phyloP scores from a whole-genome alignment of 2,113 vertebrate species.

The Saimiri boliviensis region DNA sequence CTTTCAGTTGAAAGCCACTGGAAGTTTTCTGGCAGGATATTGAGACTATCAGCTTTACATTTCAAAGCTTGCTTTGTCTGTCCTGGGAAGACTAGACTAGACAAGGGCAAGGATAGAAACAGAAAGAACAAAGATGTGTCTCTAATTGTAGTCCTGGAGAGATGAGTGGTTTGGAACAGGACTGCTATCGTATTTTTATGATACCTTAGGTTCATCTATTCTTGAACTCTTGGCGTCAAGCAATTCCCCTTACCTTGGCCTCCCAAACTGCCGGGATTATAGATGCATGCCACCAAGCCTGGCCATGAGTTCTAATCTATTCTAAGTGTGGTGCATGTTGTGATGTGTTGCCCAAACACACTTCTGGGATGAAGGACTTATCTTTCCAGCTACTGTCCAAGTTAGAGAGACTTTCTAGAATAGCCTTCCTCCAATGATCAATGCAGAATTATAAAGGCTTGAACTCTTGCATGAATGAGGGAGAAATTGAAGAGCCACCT shows the following conservation, averaged over 20 bases:
- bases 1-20: neutral
- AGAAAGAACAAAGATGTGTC: neutral
- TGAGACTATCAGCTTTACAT: neutral
- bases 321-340: neutral
- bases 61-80: neutral
- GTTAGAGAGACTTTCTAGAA: neutral
- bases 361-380: neutral
- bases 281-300: too few species aligned
- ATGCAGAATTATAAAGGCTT: neutral
- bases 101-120: neutral
- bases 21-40: neutral
- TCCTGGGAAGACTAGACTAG: neutral
- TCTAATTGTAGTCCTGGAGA: neutral
- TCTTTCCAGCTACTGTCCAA: neutral
- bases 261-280: too few species aligned
- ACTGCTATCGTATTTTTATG: neutral
- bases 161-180: neutral
- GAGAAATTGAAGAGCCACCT: neutral
- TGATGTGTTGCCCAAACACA: neutral
- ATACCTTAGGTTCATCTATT: neutral
- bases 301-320: neutral
- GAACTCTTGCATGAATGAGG: neutral
- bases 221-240: neutral
- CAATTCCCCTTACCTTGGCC: too few species aligned
- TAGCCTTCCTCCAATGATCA: neutral